A percentile compares a stretch with the other conserved stretches of the same genome.
phyloP scores from a whole-genome alignment of 2,797 vertebrate species.

The Mus caroli region DNA sequence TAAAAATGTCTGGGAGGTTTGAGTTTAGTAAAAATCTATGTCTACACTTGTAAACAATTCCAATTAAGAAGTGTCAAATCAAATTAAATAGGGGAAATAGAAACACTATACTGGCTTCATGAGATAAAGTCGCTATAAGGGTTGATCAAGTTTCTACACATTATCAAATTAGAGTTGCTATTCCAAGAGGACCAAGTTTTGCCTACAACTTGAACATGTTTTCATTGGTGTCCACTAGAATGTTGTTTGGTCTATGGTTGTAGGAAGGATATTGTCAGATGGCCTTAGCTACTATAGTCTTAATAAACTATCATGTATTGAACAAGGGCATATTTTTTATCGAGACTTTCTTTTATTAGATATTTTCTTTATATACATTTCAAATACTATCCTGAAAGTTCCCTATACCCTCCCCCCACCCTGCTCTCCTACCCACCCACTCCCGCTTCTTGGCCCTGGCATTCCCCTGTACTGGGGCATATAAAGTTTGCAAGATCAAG shows the following conservation, averaged over 20 bases:
- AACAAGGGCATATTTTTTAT: neutral
- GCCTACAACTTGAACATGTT: neutral
- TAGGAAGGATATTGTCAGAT: neutral
- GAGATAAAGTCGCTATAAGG: neutral
- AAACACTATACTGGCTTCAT: too few species aligned
- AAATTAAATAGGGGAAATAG: neutral
- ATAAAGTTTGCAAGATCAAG: too few species aligned
- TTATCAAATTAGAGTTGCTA: neutral
- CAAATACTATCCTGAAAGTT: too few species aligned
- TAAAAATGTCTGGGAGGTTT: neutral
- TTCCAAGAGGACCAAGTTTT: neutral
- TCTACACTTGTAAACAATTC: neutral
- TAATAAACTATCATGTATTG: neutral
- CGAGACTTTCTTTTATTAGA: too few species aligned
- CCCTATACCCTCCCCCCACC: too few species aligned
- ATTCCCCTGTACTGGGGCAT: too few species aligned
- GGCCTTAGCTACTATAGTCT: neutral
- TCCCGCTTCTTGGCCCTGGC: too few species aligned
- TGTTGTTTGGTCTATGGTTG: neutral
- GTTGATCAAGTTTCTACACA: neutral
- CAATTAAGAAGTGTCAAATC: conserved; percentile 6
- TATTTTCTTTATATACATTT: too few species aligned
- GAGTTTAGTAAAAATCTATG: neutral
- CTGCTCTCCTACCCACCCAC: too few species aligned
- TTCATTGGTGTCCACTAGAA: neutral